Conservation (phyloP, 37 sponge, comb jelly and placozoan species). For the Spongia lamella region DNA sequence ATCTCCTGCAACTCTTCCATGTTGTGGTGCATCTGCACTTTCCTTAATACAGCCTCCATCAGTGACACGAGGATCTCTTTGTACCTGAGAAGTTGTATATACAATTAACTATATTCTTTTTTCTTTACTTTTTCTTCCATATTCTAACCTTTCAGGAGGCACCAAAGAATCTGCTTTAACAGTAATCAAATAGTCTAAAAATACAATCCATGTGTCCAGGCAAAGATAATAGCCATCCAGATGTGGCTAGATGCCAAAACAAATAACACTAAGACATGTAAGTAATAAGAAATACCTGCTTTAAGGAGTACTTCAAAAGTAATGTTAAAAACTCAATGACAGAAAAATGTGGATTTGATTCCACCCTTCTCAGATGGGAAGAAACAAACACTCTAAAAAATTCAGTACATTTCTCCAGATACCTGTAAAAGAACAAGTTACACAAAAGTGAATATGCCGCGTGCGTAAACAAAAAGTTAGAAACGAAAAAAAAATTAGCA, state of each 20-base stretch:
- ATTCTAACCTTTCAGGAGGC: no score
- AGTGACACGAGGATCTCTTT: constrained; percentile 49
- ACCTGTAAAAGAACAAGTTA: constrained; percentile 24
- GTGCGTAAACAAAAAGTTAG: not conserved
- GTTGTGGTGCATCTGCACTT: constrained; percentile 61
- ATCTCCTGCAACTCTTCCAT: constrained; percentile 65
- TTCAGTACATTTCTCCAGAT: constrained; percentile 77
- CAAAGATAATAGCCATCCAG: constrained; percentile 76
- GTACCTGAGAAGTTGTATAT: constrained; percentile 30
- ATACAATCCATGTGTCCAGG: constrained; percentile 71
- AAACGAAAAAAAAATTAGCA: constrained; percentile 35
- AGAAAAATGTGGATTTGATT: constrained; percentile 74
- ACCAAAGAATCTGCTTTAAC: constrained; percentile 21
- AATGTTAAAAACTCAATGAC: constrained; percentile 76
- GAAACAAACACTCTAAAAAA: constrained; percentile 77
- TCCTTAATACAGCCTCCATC: constrained; percentile 61
- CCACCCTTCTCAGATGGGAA: constrained; percentile 76
- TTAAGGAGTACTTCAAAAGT: constrained; percentile 75
- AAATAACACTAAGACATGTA: not conserved
- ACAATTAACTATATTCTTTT: no score
- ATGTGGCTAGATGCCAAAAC: constrained; percentile 56
- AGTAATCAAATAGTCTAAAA: constrained; percentile 69
- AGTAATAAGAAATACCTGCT: constrained; percentile 39
- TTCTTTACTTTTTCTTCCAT: no score
- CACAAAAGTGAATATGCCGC: not conserved